Evolutionary conservation across 1,140 invertebrate species (phyloP), one percentile per base, ranked within the genome.

Genomic region (Neodiprion fabricii): DNA sequence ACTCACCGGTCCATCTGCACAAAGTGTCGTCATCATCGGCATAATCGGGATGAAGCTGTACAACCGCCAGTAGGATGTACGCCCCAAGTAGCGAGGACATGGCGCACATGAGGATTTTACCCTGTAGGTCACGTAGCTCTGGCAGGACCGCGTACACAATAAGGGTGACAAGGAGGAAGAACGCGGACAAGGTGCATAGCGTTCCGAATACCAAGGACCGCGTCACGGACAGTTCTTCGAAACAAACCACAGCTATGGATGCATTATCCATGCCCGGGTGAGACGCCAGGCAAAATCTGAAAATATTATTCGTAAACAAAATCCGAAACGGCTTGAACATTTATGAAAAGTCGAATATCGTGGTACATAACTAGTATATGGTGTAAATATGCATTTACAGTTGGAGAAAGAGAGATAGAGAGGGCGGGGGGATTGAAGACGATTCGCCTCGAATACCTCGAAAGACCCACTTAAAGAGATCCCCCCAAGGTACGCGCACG

Each of bases 141-240:
- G 92, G 91, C 10, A 93, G 78, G 21, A 89, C 83, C 48, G 84
- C 79, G 81, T 93, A 93, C 3, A 93, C 87, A 2, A 89, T 76
- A 9, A 92, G 82, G 0, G 92, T 93, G 1, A 88, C 72, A 1
- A 91, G 75, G 0, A 93, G 82, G 75, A 92, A 93, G 9, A 89
- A 73, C 0, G 90, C 89, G 0, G 92, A 93, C n/a, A 92, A 85
- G 2, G 91, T 81, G 3, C 86, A 86, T 4, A 91, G 82, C 2
- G 88, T 78, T 0, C 89, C 89, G 12, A 88, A 85, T 9, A 90
- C 79, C 8, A 83, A 84, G 40, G 85, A 74, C 14, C 79, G 77
- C 81, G 83, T 85, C 70, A 47, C 74, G 9, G 14, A 72, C 66
- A 14, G 3, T 72, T 86, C 78, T 0, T 86, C 79, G 74, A 91